Percentiles rank a stretch among this genome's conserved stretches.
Conservation (phyloP, 2,888 invertebrate genomes). For the Nomada flava region DNA sequence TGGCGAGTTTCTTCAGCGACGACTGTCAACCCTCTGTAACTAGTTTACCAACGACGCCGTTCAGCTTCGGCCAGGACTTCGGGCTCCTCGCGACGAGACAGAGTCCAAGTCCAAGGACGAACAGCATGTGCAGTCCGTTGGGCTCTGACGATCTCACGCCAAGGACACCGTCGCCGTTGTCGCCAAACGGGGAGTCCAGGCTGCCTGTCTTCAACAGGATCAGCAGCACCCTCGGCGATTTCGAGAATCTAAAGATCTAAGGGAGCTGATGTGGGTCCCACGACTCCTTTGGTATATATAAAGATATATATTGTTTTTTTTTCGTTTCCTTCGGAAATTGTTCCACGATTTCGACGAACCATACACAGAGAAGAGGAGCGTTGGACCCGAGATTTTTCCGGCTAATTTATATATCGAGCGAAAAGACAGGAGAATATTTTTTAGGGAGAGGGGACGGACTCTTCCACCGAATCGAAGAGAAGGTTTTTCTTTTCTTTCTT, state of each 20-base stretch:
- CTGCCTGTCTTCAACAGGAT: constrained; percentile 93
- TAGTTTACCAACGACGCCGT: constrained; percentile 78
- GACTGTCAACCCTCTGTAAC: constrained; percentile 84
- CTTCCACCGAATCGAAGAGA: constrained; percentile 47
- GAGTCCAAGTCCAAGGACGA: constrained; percentile 83
- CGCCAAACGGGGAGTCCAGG: constrained; percentile 87
- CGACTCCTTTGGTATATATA: constrained; percentile 16
- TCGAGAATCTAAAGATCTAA: constrained; percentile 80
- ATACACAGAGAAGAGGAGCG: neutral
- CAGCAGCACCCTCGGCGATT: constrained; percentile 85
- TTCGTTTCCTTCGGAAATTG: neutral
- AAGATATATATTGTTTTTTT: neutral
- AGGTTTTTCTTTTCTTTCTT: constrained; percentile 14
- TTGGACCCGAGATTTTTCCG: constrained; percentile 17
- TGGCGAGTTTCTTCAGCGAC: constrained; percentile 87
- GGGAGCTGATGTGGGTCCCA: constrained; percentile 7
- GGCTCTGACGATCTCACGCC: constrained; percentile 74
- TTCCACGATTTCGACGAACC: neutral
- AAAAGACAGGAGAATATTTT: constrained; percentile 51
- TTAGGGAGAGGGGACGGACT: constrained; percentile 48
- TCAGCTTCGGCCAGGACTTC: constrained; percentile 80
- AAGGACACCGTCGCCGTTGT: constrained; percentile 78
- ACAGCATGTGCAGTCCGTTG: constrained; percentile 83
- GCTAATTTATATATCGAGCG: constrained; percentile 32
- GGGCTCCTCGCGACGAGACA: constrained; percentile 84